Conservation (phyloP, 1,140 invertebrate genomes). For the Gryon sp. region DNA sequence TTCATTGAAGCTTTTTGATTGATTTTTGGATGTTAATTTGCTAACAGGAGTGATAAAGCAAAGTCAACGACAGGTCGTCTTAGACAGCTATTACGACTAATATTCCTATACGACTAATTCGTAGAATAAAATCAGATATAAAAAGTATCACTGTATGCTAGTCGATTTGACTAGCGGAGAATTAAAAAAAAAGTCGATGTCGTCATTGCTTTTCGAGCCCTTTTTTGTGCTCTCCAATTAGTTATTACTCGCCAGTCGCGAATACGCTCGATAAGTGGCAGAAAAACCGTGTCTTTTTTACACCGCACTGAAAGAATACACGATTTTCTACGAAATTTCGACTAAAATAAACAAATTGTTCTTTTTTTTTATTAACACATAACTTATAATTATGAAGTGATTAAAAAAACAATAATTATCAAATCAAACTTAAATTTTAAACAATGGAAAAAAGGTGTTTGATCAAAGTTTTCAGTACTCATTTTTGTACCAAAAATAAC, state of each 20-base stretch:
- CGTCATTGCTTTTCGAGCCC: constrained; percentile 55
- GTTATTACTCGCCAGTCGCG: constrained; percentile 29
- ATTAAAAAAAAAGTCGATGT: constrained; percentile 56
- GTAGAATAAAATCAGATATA: constrained; percentile 42
- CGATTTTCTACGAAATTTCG: constrained; percentile 2
- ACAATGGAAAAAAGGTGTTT: too few species aligned
- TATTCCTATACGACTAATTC: constrained; percentile 59
- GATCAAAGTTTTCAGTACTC: constrained; percentile 41
- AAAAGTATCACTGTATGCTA: constrained; percentile 39
- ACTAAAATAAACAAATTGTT: background rate
- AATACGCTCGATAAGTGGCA: constrained; percentile 48
- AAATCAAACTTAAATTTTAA: too few species aligned
- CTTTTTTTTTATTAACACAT: too few species aligned
- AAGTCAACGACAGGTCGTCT: constrained; percentile 56
- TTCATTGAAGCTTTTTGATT: constrained; percentile 18
- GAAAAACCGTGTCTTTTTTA: constrained; percentile 46
- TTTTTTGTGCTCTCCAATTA: constrained; percentile 42
- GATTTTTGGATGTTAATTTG: constrained; percentile 28
- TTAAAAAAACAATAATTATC: too few species aligned
- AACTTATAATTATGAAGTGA: too few species aligned
- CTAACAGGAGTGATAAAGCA: constrained; percentile 48
- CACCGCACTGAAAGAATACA: constrained; percentile 26
- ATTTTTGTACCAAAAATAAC: constrained; percentile 29
- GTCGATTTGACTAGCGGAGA: constrained; percentile 29
- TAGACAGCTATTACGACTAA: constrained; percentile 54